phyloP scores from a whole-genome alignment of 2,888 invertebrate species.

The Scrobipalpa costella region DNA sequence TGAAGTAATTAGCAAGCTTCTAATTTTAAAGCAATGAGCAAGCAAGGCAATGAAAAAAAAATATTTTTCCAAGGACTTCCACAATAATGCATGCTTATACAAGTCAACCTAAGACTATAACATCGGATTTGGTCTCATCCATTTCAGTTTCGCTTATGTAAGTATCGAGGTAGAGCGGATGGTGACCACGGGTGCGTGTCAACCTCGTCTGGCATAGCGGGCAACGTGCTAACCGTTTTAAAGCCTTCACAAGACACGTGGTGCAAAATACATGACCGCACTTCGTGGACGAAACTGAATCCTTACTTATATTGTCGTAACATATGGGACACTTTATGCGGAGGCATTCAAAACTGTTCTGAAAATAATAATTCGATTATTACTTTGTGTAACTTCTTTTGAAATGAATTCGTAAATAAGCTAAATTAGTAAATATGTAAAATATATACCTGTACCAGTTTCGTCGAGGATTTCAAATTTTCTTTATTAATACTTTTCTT shows the following conservation, averaged over 20 bases:
- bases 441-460: neutral
- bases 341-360: constrained; percentile 25
- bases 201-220: constrained; percentile 46
- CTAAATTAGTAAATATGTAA: too few species aligned
- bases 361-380: neutral
- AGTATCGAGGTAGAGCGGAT: constrained; percentile 39
- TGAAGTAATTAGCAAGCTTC: too few species aligned
- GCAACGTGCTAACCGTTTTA: constrained; percentile 40
- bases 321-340: constrained; percentile 54
- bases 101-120: neutral
- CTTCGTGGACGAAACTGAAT: constrained; percentile 46
- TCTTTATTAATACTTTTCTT: neutral
- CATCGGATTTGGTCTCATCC: neutral
- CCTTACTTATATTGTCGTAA: constrained; percentile 42
- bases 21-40: too few species aligned
- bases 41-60: too few species aligned
- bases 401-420: too few species aligned
- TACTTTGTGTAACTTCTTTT: too few species aligned
- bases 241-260: constrained; percentile 45
- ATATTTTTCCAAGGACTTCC: too few species aligned
- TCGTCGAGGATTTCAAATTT: neutral
- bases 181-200: constrained; percentile 39
- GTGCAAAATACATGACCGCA: constrained; percentile 57
- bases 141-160: neutral
- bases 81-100: too few species aligned